Base-by-base conservation (phyloP, 2,888 invertebrate species). In the Watsonalla binaria region DNA sequence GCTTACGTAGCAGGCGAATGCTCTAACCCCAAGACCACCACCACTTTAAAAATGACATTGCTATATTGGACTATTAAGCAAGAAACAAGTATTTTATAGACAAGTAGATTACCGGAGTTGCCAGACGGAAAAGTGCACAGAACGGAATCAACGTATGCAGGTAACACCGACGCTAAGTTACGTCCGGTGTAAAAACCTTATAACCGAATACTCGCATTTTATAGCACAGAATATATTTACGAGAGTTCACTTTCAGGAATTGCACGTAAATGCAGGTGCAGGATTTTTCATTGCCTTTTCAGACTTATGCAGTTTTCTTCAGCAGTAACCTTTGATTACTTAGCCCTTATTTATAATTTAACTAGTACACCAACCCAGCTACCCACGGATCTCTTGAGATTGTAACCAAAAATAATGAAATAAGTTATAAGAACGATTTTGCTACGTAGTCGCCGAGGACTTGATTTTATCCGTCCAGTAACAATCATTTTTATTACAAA, bases 201-300 rank as follows among this genome's bases (percentile, higher is more conserved):
- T 80, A 82, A 82, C 82, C 75, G 76, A 82, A 83, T 81, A 78
- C 80, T 78, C 72, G 62, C 78, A 77, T 78, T 87, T 89, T 89
- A 89, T 78, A 68, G 75, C 72, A 66, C 58, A 63, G 82, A 83
- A 86, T 86, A 83, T 83, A 84, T 88, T 88, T 87, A 86, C 83
- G 83, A 74, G 76, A 76, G 75, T 78, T 71, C 80, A 79, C 82
- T 85, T 79, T 75, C 77, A 79, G 74, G 76, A 76, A 82, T 78
- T 80, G 83, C 76, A 76, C 81, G 81, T 86, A 83, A 85, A 86
- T 70, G 72, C 70, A 62, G 68, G 70, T 66, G 75, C 72, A 74
- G 72, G 70, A 77, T 78, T 80, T 82, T 81, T 80, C 80, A 81
- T 83, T 80, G 74, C 74, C 49, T 55, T 53, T 55, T 46, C 15